Conservation (phyloP, 2,888 invertebrate species). For the Opisthograptis luteolata region DNA sequence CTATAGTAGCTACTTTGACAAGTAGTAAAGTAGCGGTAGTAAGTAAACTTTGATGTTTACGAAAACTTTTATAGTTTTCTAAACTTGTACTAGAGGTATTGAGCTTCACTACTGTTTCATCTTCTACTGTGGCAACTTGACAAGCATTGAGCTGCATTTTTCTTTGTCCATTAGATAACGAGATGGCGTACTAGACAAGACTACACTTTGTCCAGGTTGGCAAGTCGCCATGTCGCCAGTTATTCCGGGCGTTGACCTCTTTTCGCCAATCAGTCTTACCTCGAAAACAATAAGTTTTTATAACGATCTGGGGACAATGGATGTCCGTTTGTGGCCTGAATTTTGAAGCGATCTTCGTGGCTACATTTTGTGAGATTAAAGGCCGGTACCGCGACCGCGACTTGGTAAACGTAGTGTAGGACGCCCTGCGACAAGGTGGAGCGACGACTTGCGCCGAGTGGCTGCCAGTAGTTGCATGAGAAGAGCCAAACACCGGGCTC, state of each 20-base stretch:
- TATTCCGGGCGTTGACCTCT: conserved; percentile 62
- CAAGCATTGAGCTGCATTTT: not conserved
- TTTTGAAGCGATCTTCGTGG: conserved; percentile 10
- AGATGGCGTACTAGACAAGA: conserved; percentile 3
- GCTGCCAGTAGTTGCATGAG: no score
- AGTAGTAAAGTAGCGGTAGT: no score
- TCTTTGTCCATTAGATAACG: not conserved
- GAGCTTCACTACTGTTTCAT: no score
- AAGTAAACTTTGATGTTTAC: no score
- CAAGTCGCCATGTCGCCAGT: conserved; percentile 49
- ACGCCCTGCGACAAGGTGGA: no score
- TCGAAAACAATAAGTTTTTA: conserved; percentile 46
- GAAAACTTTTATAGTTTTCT: no score
- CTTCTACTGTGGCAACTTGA: not conserved
- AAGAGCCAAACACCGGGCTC: no score
- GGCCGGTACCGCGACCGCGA: no score
- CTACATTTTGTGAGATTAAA: conserved; percentile 10
- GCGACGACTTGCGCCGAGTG: no score
- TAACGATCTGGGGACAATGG: conserved; percentile 21
- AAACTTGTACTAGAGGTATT: no score
- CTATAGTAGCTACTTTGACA: no score
- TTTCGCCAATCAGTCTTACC: conserved; percentile 45
- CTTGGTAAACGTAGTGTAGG: no score
- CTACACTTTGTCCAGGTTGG: conserved; percentile 43
- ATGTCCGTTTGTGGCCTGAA: conserved; percentile 19